Evolutionary conservation across 2,888 invertebrate genomes (phyloP), one percentile per base, ranked within the genome.

Genomic region (Clusia tigrina): DNA sequence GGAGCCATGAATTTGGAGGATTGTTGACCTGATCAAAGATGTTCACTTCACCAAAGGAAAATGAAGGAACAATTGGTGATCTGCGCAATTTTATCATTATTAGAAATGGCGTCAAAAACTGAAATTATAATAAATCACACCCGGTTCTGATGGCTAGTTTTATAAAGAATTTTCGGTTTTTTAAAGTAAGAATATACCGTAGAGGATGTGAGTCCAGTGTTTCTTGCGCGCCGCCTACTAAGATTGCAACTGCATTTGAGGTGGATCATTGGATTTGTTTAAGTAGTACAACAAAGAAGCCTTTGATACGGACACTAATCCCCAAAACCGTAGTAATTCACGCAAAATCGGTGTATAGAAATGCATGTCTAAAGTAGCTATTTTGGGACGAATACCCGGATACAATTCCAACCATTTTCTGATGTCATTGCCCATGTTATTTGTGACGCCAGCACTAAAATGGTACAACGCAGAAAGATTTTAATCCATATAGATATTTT

Each of bases 161-260:
- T 1, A 92, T 85, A 71, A 93, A 94, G 37, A 93, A 95, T 77
- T 91, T 94, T 67, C 95, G 87, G 58, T 88, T 88, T 70, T 88
- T 92, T 15, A 95, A 78, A 15, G 92, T 87, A 5, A 94, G 84
- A 69, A 87, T 87, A 69, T 93, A 92, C 59, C 87, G 86, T 2
- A 91, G 90, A 0, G 96, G 95, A 76, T 89, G 89, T 1, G 93
- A 90, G 69, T 94, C 91, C 63, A 96, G 85, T 0, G 95, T 91
- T 81, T 98, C 97, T 6, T 91, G 89, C 0, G 95, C 95, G 0
- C 98, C 97, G 0, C 97, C 97, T 1, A 95, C 90, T 58, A 95
- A 88, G 48, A 98, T 85, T 2, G 90, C 88, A 0, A 89, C 88
- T 0, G 87, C 92, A 83, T 79, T 83, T 0, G 83, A 79, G 37